Conservation (phyloP, 2,888 invertebrate genomes). For the Microplitis manilae region DNA sequence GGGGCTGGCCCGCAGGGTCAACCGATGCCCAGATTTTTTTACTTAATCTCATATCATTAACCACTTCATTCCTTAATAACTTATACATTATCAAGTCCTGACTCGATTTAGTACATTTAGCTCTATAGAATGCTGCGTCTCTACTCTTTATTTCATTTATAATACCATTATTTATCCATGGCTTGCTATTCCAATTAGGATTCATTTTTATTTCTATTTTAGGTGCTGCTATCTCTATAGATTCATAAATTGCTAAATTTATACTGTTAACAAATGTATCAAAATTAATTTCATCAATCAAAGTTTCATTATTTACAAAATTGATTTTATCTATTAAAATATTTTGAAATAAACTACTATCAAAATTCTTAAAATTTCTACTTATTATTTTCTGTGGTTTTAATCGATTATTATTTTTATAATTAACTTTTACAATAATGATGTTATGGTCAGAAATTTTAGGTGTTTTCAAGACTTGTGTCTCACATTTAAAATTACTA, state of each 20-base stretch:
- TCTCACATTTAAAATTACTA: neutral
- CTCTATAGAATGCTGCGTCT: neutral
- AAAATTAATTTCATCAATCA: neutral
- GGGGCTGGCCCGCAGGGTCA: too few species aligned
- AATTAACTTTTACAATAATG: neutral
- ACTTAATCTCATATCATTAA: slow-evolving; percentile 6
- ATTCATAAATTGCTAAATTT: slow-evolving; percentile 1
- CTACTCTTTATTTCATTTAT: neutral
- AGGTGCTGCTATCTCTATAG: neutral
- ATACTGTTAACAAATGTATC: neutral
- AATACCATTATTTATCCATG: neutral
- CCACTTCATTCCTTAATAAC: neutral
- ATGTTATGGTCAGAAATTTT: neutral
- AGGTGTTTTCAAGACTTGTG: neutral
- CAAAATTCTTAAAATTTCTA: neutral
- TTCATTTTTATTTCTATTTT: neutral
- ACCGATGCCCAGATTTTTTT: too few species aligned
- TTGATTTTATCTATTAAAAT: slow-evolving; percentile 4
- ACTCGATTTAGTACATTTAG: neutral
- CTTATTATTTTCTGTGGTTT: neutral
- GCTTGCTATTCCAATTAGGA: neutral
- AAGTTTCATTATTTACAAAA: neutral
- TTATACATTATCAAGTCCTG: neutral
- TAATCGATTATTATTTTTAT: neutral
- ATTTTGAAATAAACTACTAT: neutral